Evolutionary conservation across 2,797 vertebrate species (phyloP), one percentile per base, ranked within the genome.

Genomic region (Eurystomus glaucurus): DNA sequence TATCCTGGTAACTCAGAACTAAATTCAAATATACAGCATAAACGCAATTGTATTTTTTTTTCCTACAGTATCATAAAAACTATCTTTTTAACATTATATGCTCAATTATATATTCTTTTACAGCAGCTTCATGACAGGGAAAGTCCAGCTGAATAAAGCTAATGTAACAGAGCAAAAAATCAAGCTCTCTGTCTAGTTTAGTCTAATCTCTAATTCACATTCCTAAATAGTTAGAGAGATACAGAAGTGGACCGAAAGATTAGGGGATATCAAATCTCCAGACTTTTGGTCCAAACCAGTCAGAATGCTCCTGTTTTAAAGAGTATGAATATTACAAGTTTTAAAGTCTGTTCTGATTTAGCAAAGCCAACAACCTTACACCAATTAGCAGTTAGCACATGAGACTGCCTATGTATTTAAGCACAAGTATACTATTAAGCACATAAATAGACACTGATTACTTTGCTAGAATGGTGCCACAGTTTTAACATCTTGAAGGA

Each of bases 141-240:
- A 92, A 83, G 19, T 93, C 22, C 6, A 12, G 43, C 31, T 83
- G 55, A 88, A 77, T 77, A 92, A 94, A 93, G 51, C 20, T 72
- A 90, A 54, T 52, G 66, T 82, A 94, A 91, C 45, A 74, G 80
- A 94, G 68, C 48, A 74, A 28, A 96, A 86, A 93, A 92, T 89
- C 52, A 85, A 92, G 58, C 43, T 82, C 61, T 54, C 14, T 2
- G 18, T 79, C 62, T 83, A 46, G 33, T 41, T 80, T 85, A 39
- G 13, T 71, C 45, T 95, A 79, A 60, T 48, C 62, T 85, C 74
- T 60, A 72, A 25, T 70, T 84, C 70, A 65, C 1, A 2, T 89
- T 94, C 60, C 64, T 85, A 87, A 89, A 66, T 68, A 35, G 16
- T 68, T 50, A 76, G 35, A 62, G 50, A 89, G 54, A 66, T 70